These are phyloP conservation scores for Araneus ventricosus DNA, from an alignment of 1,140 invertebrate genomes.

Conservation along the genomic window DNA sequence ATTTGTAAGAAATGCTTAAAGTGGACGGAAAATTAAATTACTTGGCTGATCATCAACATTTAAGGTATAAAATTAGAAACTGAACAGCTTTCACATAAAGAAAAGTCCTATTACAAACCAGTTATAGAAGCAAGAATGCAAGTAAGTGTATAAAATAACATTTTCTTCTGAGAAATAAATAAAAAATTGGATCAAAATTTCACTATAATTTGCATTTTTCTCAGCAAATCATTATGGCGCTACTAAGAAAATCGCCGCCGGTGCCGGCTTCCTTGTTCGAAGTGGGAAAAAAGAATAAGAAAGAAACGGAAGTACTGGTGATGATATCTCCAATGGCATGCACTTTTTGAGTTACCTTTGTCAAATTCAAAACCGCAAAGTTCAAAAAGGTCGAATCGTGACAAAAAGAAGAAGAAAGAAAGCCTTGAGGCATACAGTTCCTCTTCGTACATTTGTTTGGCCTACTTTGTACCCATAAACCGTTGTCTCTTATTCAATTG, in stretches of 20 bases:
- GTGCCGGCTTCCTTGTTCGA: neutral
- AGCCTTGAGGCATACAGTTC: constrained; percentile 14
- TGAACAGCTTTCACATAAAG: too few species aligned
- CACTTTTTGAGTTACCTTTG: neutral
- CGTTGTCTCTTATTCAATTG: constrained; percentile 32
- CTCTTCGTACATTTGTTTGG: constrained; percentile 52
- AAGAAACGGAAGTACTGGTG: neutral
- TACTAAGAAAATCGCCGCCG: neutral
- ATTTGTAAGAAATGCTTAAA: too few species aligned
- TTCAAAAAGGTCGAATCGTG: constrained; percentile 35
- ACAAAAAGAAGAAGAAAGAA: constrained; percentile 9
- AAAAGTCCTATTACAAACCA: too few species aligned
- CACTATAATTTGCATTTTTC: too few species aligned
- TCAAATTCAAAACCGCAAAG: neutral
- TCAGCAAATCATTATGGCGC: too few species aligned
- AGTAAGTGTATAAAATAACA: too few species aligned
- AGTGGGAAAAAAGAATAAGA: neutral
- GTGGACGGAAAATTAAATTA: too few species aligned
- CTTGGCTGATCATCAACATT: too few species aligned
- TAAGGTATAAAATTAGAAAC: too few species aligned
- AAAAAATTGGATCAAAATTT: neutral
- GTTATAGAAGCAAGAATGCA: too few species aligned
- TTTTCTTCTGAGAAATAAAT: too few species aligned
- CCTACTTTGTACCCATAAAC: constrained; percentile 28
- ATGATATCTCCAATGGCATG: constrained; percentile 7